These are phyloP conservation scores for Drosophila fungiperda DNA, from an alignment of 2,888 invertebrate genomes.

Conservation along the genomic window DNA sequence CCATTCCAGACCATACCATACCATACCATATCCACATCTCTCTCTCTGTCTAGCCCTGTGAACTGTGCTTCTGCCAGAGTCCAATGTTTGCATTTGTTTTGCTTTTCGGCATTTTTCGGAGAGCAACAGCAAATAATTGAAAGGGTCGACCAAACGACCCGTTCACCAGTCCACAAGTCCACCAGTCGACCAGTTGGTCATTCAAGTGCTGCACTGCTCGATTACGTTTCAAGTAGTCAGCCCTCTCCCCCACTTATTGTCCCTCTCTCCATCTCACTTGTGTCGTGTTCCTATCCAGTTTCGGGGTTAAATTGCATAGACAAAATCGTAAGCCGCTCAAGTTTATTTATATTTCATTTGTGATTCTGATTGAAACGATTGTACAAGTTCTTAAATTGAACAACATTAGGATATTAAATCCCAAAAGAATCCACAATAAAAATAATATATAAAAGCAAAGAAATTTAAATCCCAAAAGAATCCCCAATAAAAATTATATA, in stretches of 20 bases:
- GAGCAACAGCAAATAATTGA: constrained; percentile 76
- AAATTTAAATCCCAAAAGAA: neutral
- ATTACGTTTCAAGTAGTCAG: constrained; percentile 74
- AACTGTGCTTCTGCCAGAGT: constrained; percentile 33
- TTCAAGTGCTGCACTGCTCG: constrained; percentile 79
- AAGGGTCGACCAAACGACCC: constrained; percentile 60
- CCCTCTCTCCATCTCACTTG: neutral
- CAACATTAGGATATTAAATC: constrained; percentile 6
- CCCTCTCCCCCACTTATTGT: constrained; percentile 5
- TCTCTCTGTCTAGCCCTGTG: constrained; percentile 26
- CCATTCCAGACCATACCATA: constrained; percentile 6
- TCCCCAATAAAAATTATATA: neutral
- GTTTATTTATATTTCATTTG: constrained; percentile 78
- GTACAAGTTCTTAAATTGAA: constrained; percentile 20
- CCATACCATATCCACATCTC: constrained; percentile 15
- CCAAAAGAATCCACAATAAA: neutral
- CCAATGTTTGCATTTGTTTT: constrained; percentile 80
- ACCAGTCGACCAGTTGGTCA: constrained; percentile 70
- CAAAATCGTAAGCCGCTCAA: constrained; percentile 61
- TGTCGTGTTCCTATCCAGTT: constrained; percentile 16
- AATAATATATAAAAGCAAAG: neutral
- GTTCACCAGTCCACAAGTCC: neutral
- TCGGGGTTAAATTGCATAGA: constrained; percentile 74
- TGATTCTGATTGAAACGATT: constrained; percentile 71
- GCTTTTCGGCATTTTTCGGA: constrained; percentile 71